phyloP scores from a whole-genome alignment of 2,113 vertebrate species.

The Rhynchomys soricoides region DNA sequence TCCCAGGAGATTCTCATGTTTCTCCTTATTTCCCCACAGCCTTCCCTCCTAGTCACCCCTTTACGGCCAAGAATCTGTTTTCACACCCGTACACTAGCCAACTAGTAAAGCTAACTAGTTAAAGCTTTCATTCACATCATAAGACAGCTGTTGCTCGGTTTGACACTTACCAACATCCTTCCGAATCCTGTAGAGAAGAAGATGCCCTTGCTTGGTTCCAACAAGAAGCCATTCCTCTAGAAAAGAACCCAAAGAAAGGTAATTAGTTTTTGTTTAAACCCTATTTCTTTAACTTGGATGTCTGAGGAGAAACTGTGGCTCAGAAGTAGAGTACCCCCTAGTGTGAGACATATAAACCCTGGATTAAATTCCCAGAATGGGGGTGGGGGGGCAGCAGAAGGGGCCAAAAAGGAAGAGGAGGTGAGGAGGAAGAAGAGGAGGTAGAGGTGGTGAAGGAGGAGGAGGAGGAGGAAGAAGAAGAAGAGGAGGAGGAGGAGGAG shows the following conservation, averaged over 20 bases:
- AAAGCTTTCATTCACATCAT: background rate
- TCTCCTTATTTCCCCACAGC: background rate
- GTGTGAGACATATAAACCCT: background rate
- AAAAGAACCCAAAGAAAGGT: background rate
- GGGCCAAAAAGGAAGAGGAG: background rate
- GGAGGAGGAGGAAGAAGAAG: background rate
- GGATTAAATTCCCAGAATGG: background rate
- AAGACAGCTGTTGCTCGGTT: background rate
- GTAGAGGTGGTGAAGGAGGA: background rate
- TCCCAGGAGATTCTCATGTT: background rate
- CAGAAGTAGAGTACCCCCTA: background rate
- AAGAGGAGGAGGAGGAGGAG: background rate
- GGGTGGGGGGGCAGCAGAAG: background rate
- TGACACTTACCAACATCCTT: slow-evolving; percentile 91
- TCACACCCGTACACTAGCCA: background rate
- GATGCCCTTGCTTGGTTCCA: slow-evolving; percentile 98
- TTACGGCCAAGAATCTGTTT: background rate
- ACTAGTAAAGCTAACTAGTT: background rate
- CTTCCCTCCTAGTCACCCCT: background rate
- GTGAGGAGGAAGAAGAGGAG: background rate
- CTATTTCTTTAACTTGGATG: background rate
- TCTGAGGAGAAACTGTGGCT: background rate
- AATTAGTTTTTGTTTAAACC: slow-evolving; percentile 29
- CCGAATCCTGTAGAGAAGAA: slow-evolving; percentile 96
- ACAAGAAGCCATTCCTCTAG: slow-evolving; percentile 98